Evolutionary conservation across 1,140 invertebrate species (phyloP).

Genomic region (Helicoverpa armigera): DNA sequence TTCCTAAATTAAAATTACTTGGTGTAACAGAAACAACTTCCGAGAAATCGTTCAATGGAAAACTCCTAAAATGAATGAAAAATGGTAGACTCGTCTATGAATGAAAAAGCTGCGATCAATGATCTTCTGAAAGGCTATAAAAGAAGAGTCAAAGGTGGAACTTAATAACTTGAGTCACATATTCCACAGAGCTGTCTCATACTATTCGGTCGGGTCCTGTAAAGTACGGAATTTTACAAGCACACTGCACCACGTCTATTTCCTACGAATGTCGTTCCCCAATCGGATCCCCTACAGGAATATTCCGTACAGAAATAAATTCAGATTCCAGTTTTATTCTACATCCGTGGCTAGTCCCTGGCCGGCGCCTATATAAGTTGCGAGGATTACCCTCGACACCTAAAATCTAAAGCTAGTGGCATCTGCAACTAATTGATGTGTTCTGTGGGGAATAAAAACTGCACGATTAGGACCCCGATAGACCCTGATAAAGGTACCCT

Average conservation of each 20-base stretch:
- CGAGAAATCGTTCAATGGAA: too few species aligned
- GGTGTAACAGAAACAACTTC: too few species aligned
- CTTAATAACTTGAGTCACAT: slow-evolving; percentile 18
- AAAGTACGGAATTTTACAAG: slow-evolving; percentile 44
- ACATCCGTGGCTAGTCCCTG: slow-evolving; percentile 53
- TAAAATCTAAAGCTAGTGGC: slow-evolving; percentile 68
- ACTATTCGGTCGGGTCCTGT: slow-evolving; percentile 15
- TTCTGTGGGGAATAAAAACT: slow-evolving; percentile 72
- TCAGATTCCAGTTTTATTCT: slow-evolving; percentile 54
- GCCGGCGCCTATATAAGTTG: slow-evolving; percentile 62
- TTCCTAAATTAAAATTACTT: too few species aligned
- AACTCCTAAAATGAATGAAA: too few species aligned
- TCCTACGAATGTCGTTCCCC: slow-evolving; percentile 29
- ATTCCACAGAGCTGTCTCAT: neutral
- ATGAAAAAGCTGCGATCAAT: neutral
- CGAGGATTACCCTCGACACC: slow-evolving; percentile 63
- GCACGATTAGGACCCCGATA: slow-evolving; percentile 59
- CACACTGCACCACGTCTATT: slow-evolving; percentile 24
- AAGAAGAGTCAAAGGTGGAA: neutral
- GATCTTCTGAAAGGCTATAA: neutral
- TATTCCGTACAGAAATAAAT: slow-evolving; percentile 41
- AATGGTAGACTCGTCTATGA: too few species aligned
- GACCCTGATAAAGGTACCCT: slow-evolving; percentile 27
- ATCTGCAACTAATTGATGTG: slow-evolving; percentile 75
- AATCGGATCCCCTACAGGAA: slow-evolving; percentile 34